Conservation (phyloP, 2,888 invertebrate species). For the Cataglyphis altisquamis region DNA sequence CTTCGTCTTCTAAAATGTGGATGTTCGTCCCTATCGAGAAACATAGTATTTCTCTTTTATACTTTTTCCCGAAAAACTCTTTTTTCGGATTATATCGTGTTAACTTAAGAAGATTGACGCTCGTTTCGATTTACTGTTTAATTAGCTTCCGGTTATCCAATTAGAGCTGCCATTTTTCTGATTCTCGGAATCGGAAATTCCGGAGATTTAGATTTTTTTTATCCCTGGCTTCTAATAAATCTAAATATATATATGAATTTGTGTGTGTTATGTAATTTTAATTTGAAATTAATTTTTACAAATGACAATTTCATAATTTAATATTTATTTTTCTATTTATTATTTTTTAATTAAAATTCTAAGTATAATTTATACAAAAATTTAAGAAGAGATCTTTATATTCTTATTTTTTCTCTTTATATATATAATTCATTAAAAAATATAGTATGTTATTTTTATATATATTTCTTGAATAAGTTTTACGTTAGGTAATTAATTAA, state of each 20-base stretch:
- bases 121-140: conserved; percentile 16
- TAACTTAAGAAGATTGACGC: background rate
- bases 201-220: background rate
- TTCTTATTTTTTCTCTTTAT: background rate
- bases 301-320: background rate
- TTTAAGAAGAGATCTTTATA: background rate
- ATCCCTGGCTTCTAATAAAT: background rate
- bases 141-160: conserved; percentile 20
- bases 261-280: background rate
- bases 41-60: background rate
- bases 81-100: background rate
- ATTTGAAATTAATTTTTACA: background rate
- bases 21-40: background rate
- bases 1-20: background rate
- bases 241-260: background rate
- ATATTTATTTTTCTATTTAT: conserved; percentile 1
- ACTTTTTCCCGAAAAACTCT: background rate
- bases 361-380: background rate
- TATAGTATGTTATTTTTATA: background rate
- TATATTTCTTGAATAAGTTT: background rate
- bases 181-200: background rate
- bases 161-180: background rate
- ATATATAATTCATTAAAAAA: background rate
- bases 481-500: background rate
- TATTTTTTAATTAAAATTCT: background rate